Evolutionary conservation across 2,113 vertebrate genomes (phyloP).

Genomic region (Anhinga anhinga): DNA sequence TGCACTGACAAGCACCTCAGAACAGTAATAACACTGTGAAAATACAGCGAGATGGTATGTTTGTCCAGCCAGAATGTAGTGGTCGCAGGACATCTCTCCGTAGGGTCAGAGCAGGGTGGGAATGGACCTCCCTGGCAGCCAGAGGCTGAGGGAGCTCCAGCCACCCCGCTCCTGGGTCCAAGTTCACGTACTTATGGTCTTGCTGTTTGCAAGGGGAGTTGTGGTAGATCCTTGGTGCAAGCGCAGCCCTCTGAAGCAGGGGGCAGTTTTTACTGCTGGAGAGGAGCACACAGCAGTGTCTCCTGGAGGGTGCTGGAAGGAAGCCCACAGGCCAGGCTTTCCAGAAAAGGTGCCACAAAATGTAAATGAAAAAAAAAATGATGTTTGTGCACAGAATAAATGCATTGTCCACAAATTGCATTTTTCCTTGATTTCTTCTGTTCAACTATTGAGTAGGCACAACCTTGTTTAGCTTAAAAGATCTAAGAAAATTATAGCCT

Average conservation of each 20-base stretch:
- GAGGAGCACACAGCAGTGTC: not conserved
- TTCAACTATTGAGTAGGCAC: not conserved
- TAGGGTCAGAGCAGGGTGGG: not conserved
- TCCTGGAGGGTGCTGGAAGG: not conserved
- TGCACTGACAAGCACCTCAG: too few species aligned
- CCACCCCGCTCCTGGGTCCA: not conserved
- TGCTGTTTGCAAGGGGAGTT: not conserved
- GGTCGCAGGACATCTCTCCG: not conserved
- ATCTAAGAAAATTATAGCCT: not conserved
- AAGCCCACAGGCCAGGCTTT: not conserved
- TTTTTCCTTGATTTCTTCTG: not conserved
- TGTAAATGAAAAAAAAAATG: not conserved
- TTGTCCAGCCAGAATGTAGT: not conserved
- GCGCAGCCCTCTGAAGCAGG: not conserved
- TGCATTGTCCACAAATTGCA: not conserved
- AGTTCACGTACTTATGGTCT: accelerated
- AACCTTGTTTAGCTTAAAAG: constrained; percentile 6
- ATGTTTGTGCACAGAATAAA: not conserved
- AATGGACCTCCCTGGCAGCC: not conserved
- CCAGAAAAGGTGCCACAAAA: not conserved
- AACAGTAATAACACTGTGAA: not conserved
- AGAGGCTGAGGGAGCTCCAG: not conserved
- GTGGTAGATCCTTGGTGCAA: not conserved
- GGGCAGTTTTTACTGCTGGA: not conserved
- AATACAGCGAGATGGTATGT: not conserved